Evolutionary conservation across 2,888 invertebrate genomes (phyloP).

Genomic region (Cyaniris semiargus): DNA sequence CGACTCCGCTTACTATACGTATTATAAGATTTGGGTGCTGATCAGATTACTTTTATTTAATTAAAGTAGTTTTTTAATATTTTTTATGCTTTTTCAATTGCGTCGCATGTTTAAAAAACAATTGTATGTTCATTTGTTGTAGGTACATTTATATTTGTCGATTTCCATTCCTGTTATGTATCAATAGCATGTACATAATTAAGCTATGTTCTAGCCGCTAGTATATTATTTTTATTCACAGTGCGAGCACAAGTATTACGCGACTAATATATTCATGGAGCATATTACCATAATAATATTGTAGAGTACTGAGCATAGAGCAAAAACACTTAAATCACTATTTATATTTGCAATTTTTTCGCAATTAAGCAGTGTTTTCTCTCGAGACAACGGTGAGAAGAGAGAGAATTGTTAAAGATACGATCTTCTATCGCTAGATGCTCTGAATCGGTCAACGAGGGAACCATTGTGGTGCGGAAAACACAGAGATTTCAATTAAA

Average conservation of each 20-base stretch:
- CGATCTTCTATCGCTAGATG: neutral
- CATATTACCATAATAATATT: conserved; percentile 3
- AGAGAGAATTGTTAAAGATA: conserved; percentile 10
- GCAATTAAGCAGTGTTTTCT: conserved; percentile 5
- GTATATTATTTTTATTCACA: neutral
- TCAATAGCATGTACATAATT: neutral
- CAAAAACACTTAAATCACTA: conserved; percentile 2
- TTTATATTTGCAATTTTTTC: conserved; percentile 14
- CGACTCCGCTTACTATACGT: too few species aligned
- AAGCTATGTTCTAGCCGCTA: neutral
- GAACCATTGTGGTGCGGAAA: conserved; percentile 1
- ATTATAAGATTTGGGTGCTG: too few species aligned
- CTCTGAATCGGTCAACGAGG: conserved; percentile 17
- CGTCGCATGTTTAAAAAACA: too few species aligned
- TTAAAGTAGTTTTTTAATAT: too few species aligned
- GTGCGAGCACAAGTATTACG: neutral
- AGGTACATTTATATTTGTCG: too few species aligned
- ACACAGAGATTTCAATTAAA: neutral
- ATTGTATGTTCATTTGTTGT: too few species aligned
- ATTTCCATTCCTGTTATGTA: neutral
- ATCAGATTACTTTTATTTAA: too few species aligned
- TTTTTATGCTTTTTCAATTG: too few species aligned
- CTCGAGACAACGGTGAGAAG: conserved; percentile 16
- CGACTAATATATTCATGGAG: neutral
- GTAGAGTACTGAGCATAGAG: neutral